Base-by-base conservation (phyloP, 2,797 vertebrate species). In the Anguilla obscura region DNA sequence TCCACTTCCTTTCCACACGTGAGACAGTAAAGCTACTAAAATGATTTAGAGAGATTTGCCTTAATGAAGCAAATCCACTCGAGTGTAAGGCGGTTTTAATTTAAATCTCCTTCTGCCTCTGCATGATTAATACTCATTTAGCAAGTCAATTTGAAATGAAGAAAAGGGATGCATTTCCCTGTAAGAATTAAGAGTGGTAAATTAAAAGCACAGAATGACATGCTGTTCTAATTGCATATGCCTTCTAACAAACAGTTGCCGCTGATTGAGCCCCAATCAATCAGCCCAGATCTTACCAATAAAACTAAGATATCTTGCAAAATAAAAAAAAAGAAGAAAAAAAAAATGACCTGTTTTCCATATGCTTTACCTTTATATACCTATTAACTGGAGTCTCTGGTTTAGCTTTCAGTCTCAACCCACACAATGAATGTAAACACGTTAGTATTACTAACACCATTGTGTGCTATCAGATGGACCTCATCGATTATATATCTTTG, bases 51-150 rank as follows among this genome's bases (percentile, higher is more conserved):
- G 95, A 96, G 95, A 96, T 96, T 96, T 91, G 95, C 96, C 96
- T 95, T 96, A 96, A 96, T 97, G 96, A 96, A 96, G 95, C 95
- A 94, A 96, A 96, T 94, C 94, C 95, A 96, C 95, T 96, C 94
- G 80, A 96, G 95, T 96, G 95, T 96, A 96, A 96, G 96, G 95
- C 96, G 96, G 95, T 97, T 96, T 96, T 96, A 96, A 96, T 96
- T 96, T 94, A 96, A 96, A 96, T 96, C 96, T 96, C 96, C 96
- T 96, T 96, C 96, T 96, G 96, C 96, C 96, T 96, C 96, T 96
- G 96, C 96, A 96, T 96, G 96, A 97, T 96, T 97, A 97, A 97
- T 95, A 96, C 95, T 96, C 96, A 97, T 96, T 96, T 96, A 96
- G 96, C 95, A 96, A 96, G 96, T 96, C 96, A 96, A 96, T 96